Evolutionary conservation across 1,140 invertebrate genomes (phyloP).

Genomic region (Hylaeus anthracinus): DNA sequence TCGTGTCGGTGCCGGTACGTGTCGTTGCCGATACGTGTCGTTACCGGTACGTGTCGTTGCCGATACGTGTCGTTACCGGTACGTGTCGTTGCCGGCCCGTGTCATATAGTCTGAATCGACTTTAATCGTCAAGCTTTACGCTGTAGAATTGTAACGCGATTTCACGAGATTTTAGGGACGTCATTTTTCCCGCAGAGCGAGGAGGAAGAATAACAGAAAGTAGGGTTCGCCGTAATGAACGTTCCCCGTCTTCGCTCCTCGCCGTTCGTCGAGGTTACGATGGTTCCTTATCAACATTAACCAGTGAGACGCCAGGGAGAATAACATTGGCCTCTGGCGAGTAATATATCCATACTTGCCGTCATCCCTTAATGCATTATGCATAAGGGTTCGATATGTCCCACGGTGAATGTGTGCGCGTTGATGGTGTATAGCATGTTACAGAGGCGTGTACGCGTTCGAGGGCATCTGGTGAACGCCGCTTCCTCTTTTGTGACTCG

Average conservation of each 20-base stretch:
- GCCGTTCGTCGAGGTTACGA: slow-evolving; percentile 24
- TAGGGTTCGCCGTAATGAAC: slow-evolving; percentile 57
- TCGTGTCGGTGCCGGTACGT: no score
- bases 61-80: no score
- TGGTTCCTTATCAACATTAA: slow-evolving; percentile 68
- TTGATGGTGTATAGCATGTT: not conserved
- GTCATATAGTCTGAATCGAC: no score
- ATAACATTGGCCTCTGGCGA: slow-evolving; percentile 68
- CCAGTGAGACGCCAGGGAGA: slow-evolving; percentile 65
- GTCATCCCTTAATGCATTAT: slow-evolving; percentile 71
- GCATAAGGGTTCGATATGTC: slow-evolving; percentile 68
- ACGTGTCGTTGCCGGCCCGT: no score
- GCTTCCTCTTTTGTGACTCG: slow-evolving; percentile 1
- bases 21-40: no score
- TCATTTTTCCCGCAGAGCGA: slow-evolving; percentile 6
- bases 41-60: no score
- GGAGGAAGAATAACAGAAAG: slow-evolving; percentile 30
- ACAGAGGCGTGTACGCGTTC: not conserved
- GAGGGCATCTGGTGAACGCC: not conserved
- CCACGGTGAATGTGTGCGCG: slow-evolving; percentile 11
- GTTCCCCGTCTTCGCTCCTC: slow-evolving; percentile 35
- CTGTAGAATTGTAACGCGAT: slow-evolving; percentile 30
- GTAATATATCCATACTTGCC: slow-evolving; percentile 69
- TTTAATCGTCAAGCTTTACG: slow-evolving; percentile 3
- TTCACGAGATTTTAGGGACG: slow-evolving; percentile 22